These are phyloP conservation scores for Lithophane socia DNA, from an alignment of 2,888 invertebrate genomes.

Conservation along the genomic window DNA sequence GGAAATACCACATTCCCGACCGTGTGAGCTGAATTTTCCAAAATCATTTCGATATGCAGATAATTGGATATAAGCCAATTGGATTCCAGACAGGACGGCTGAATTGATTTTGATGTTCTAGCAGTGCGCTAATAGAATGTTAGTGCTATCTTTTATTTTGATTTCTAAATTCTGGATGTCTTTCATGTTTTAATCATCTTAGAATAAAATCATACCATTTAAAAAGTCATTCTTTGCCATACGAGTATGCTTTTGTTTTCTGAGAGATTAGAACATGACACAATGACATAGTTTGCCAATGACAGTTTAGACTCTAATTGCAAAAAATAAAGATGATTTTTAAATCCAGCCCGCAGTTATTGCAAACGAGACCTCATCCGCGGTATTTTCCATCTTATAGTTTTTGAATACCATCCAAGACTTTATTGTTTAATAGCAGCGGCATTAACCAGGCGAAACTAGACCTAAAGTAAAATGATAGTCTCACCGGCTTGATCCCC, in stretches of 20 bases:
- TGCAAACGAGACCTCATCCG: neutral
- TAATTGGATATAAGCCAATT: slow-evolving; percentile 60
- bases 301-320: neutral
- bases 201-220: neutral
- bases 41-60: slow-evolving; percentile 54
- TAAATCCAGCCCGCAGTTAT: neutral
- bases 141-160: slow-evolving; percentile 40
- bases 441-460: neutral
- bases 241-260: neutral
- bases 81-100: slow-evolving; percentile 37
- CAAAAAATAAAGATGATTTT: neutral
- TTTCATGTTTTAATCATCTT: slow-evolving; percentile 39
- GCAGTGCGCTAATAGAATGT: slow-evolving; percentile 30
- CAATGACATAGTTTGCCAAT: too few species aligned
- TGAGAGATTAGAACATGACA: neutral
- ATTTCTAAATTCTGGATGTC: slow-evolving; percentile 18
- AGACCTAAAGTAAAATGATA: neutral
- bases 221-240: neutral
- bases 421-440: neutral
- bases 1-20: slow-evolving; percentile 53
- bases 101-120: slow-evolving; percentile 52
- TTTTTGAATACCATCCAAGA: neutral
- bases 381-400: too few species aligned
- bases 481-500: slow-evolving; percentile 80
- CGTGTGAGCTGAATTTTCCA: slow-evolving; percentile 42